Conservation (phyloP, 2,113 vertebrate species). For the Pomatostomus ruficeps region DNA sequence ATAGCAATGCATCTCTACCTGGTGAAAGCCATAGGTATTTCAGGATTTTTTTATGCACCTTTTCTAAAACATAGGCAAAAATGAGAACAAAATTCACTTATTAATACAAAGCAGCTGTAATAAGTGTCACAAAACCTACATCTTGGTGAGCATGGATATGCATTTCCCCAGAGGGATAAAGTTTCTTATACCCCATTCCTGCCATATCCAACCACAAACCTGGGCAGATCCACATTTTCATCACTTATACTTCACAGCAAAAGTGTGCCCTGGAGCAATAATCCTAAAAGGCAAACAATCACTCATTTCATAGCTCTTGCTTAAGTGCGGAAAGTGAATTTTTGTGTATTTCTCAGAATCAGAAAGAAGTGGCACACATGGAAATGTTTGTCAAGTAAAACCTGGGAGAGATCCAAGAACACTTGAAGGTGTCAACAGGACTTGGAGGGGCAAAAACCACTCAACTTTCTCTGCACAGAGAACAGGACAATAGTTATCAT, state of each 20-base stretch:
- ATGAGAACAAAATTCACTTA: background rate
- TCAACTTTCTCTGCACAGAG: background rate
- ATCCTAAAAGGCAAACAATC: slow-evolving; percentile 18
- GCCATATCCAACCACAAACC: background rate
- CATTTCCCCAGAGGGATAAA: background rate
- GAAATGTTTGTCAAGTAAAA: background rate
- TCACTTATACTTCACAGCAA: background rate
- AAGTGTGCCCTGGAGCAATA: slow-evolving; percentile 3
- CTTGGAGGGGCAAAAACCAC: background rate
- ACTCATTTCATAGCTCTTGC: background rate
- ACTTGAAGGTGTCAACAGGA: background rate
- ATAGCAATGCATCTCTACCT: background rate
- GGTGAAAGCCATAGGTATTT: background rate
- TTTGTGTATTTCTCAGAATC: background rate
- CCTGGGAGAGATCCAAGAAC: background rate
- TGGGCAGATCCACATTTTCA: slow-evolving; percentile 19
- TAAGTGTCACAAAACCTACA: background rate
- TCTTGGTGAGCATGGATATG: background rate
- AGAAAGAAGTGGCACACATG: background rate
- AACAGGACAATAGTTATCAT: background rate
- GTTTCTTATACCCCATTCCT: background rate
- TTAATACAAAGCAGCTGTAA: background rate
- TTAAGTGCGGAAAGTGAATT: background rate
- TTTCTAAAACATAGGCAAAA: background rate
- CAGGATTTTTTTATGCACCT: background rate